A percentile compares a stretch with the other conserved stretches of the same genome.
These are phyloP conservation scores for Atta cephalotes DNA, from an alignment of 1,140 invertebrate species.

Conservation along the genomic window DNA sequence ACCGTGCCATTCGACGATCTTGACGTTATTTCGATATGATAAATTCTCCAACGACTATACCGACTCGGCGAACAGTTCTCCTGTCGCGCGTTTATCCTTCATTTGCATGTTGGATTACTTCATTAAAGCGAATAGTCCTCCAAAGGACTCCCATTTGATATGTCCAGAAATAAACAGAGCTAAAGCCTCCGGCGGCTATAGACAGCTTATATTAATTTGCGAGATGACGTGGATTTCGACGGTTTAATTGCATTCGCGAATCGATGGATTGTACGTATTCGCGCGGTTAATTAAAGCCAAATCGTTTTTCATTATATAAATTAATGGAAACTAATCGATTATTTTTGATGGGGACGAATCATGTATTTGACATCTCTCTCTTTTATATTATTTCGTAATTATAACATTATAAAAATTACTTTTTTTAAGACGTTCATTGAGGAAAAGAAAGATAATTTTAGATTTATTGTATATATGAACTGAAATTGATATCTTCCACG, in stretches of 20 bases:
- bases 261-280: not conserved
- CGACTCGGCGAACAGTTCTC: not conserved
- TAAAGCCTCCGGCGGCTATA: too few species aligned
- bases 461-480: not conserved
- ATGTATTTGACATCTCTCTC: not conserved
- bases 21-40: slow-evolving; percentile 30
- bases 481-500: not conserved
- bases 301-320: not conserved
- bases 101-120: slow-evolving; percentile 17
- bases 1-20: not conserved
- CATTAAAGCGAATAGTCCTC: slow-evolving; percentile 19
- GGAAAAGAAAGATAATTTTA: not conserved
- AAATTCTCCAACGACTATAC: slow-evolving; percentile 1
- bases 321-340: not conserved
- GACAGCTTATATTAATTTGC: slow-evolving; percentile 33
- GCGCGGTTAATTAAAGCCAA: not conserved
- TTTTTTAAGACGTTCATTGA: not conserved
- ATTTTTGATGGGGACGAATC: not conserved
- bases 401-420: not conserved
- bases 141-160: not conserved
- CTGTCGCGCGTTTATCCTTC: slow-evolving; percentile 35
- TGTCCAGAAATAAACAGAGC: slow-evolving; percentile 14
- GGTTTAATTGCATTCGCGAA: slow-evolving; percentile 23
- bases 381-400: not conserved
- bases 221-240: slow-evolving; percentile 30